Evolutionary conservation across 2,888 invertebrate species (phyloP).

Genomic region (Colostygia pectinataria): DNA sequence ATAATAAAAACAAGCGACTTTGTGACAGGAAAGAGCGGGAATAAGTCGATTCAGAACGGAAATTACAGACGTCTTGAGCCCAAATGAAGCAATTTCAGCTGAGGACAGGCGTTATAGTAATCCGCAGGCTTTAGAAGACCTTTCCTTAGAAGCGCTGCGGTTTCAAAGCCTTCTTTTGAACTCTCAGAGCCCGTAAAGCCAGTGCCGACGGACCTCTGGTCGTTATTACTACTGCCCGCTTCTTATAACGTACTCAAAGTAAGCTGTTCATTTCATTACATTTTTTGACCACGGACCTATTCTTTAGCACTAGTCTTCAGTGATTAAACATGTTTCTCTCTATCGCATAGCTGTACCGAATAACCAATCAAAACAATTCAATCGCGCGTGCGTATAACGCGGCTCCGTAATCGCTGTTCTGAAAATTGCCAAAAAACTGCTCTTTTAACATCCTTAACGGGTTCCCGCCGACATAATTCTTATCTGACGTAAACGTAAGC

Average conservation of each 20-base stretch:
- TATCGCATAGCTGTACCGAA: too few species aligned
- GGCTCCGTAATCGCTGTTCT: too few species aligned
- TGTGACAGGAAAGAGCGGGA: conserved; percentile 22
- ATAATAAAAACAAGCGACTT: conserved; percentile 11
- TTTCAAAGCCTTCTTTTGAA: conserved; percentile 1
- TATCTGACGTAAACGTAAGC: conserved; percentile 25
- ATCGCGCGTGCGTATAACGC: too few species aligned
- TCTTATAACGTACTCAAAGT: too few species aligned
- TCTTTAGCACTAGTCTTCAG: too few species aligned
- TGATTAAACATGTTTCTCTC: too few species aligned
- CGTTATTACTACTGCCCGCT: too few species aligned
- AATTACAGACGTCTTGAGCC: conserved; percentile 32
- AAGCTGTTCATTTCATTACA: too few species aligned
- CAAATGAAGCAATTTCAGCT: conserved; percentile 26
- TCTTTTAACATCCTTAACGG: not conserved
- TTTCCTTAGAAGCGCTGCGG: not conserved
- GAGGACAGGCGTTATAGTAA: conserved; percentile 10
- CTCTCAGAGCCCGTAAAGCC: not conserved
- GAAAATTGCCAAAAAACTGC: not conserved
- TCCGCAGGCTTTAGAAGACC: conserved; percentile 3
- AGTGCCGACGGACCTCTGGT: too few species aligned
- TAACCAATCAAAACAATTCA: too few species aligned
- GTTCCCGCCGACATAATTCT: conserved; percentile 24
- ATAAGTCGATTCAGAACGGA: conserved; percentile 26
- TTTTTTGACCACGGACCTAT: too few species aligned